phyloP scores from a whole-genome alignment of 2,113 vertebrate species.

The Limnothrissa miodon region DNA sequence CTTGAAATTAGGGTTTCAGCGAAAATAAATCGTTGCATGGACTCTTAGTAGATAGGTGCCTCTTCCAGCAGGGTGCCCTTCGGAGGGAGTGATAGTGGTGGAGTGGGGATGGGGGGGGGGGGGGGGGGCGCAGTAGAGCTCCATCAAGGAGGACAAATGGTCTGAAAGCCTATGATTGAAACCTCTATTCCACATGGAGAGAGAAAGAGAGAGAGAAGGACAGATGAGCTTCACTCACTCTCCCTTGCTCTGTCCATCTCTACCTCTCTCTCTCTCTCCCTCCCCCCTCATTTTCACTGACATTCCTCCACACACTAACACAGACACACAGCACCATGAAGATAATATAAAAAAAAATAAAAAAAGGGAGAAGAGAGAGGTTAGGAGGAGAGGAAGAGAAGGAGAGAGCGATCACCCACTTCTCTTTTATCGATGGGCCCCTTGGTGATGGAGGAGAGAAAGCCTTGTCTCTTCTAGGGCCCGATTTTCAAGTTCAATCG shows the following conservation, averaged over 20 bases:
- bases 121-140: conserved; percentile 12
- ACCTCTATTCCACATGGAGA: neutral
- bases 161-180: conserved; percentile 13
- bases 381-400: neutral
- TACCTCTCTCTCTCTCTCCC: neutral
- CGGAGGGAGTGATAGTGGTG: neutral
- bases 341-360: too few species aligned
- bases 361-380: neutral
- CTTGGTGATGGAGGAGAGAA: neutral
- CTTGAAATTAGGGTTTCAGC: neutral
- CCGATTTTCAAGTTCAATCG: too few species aligned
- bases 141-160: conserved; percentile 20
- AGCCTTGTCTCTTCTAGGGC: conserved; percentile 1
- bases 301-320: conserved; percentile 32
- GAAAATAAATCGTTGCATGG: neutral
- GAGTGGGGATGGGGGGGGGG: neutral
- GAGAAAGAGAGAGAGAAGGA: neutral
- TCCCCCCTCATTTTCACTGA: conserved; percentile 28
- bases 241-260: conserved; percentile 24
- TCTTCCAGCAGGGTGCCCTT: neutral
- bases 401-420: neutral
- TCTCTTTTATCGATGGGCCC: neutral
- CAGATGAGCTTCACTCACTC: conserved; percentile 7
- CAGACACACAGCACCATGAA: conserved; percentile 22
- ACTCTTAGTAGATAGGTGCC: neutral